Conservation (phyloP, 2,113 vertebrate genomes). For the Psilopsiagon aymara region DNA sequence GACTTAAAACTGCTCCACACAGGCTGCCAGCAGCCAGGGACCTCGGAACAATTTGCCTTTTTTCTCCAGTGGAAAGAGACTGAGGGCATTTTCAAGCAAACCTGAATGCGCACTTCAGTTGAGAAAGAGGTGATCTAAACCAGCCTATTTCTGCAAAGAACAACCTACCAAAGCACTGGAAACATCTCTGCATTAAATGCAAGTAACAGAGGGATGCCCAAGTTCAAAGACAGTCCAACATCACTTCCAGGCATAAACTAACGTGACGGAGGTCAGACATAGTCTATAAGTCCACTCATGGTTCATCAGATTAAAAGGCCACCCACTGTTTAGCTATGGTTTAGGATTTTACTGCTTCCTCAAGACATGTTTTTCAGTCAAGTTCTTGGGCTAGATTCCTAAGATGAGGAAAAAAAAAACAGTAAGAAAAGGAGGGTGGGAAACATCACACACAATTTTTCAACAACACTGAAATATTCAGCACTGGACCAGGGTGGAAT, state of each 20-base stretch:
- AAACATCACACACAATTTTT: neutral
- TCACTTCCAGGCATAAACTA: neutral
- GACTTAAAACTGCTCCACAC: neutral
- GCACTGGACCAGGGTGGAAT: neutral
- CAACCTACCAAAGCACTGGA: neutral
- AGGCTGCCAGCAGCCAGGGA: neutral
- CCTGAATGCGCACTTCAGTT: neutral
- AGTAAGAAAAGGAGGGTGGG: neutral
- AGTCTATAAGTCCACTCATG: neutral
- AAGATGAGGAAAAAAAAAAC: neutral
- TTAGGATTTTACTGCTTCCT: neutral
- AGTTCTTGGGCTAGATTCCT: neutral
- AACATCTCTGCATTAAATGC: neutral
- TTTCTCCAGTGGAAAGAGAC: neutral
- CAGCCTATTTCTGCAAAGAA: neutral
- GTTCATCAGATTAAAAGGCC: neutral
- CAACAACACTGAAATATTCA: neutral
- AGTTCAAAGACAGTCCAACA: neutral
- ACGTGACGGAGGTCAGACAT: neutral
- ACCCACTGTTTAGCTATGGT: neutral
- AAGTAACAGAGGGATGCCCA: neutral
- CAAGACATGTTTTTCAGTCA: neutral
- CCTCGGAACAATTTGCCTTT: neutral
- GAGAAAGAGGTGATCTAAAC: neutral
- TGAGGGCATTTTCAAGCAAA: neutral